Conservation (phyloP, 2,113 vertebrate species). For the Microtus richardsoni region DNA sequence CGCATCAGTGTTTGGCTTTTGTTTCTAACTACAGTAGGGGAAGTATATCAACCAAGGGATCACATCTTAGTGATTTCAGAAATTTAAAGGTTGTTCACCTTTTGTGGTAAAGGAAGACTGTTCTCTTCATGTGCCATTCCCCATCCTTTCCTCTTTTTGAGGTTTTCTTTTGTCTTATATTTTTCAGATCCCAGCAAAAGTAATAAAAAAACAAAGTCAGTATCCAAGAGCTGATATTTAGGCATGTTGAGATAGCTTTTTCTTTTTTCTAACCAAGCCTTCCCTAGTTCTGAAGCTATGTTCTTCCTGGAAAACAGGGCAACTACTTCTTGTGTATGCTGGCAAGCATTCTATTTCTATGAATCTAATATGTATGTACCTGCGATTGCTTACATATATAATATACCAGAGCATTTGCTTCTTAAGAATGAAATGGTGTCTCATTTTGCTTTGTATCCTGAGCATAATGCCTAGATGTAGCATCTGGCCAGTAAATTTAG, state of each 20-base stretch:
- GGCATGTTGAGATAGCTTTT: neutral
- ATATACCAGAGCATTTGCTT: neutral
- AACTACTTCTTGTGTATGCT: neutral
- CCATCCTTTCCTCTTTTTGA: neutral
- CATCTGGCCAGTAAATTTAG: constrained; percentile 18
- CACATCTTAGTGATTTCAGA: neutral
- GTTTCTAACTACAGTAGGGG: constrained; percentile 14
- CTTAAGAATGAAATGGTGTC: neutral
- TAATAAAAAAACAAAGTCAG: constrained; percentile 9
- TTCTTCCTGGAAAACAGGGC: neutral
- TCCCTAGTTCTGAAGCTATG: neutral
- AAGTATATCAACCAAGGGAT: neutral
- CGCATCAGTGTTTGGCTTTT: constrained; percentile 29
- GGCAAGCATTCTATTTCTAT: neutral
- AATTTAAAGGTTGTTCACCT: neutral
- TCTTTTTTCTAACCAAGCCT: constrained; percentile 40
- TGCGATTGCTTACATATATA: neutral
- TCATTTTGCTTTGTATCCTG: constrained; percentile 22
- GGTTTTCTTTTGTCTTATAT: neutral
- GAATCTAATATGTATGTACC: neutral
- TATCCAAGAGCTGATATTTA: neutral
- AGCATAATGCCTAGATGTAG: constrained; percentile 22
- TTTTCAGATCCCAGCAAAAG: constrained; percentile 43
- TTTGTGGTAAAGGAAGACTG: neutral
- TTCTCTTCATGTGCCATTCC: neutral